Conservation (phyloP, 2,797 vertebrate species). For the Miichthys miiuy region DNA sequence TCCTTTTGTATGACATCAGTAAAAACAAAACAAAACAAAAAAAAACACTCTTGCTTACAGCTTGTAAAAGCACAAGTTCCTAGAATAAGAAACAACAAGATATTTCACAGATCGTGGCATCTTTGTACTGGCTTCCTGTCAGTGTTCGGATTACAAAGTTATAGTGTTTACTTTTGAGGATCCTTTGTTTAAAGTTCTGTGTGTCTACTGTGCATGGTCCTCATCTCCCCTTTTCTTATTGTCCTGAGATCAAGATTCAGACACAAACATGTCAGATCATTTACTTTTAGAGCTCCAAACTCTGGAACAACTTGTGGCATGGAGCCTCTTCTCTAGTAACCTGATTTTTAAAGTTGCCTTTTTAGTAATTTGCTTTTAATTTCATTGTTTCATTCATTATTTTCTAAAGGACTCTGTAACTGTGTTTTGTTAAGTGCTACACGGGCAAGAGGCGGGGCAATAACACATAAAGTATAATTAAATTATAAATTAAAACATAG, state of each 20-base stretch:
- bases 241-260: not conserved
- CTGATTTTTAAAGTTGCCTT: not conserved
- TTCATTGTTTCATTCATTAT: not conserved
- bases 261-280: not conserved
- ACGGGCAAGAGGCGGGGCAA: too few species aligned
- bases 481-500: too few species aligned
- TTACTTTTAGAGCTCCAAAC: not conserved
- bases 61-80: not conserved
- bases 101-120: not conserved
- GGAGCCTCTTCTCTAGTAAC: not conserved
- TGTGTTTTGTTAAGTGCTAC: too few species aligned
- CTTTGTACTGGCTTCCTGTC: not conserved
- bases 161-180: not conserved
- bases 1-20: not conserved
- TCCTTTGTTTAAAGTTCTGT: not conserved
- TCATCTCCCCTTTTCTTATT: not conserved
- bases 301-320: not conserved
- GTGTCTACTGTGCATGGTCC: not conserved
- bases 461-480: not conserved
- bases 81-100: not conserved
- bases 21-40: too few species aligned
- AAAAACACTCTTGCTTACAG: not conserved
- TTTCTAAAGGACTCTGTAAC: not conserved
- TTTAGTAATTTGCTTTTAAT: not conserved
- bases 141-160: not conserved